Percentiles rank a stretch among this genome's conserved stretches.
These are phyloP conservation scores for Siniperca knerii DNA, from an alignment of 2,113 vertebrate species.

Conservation along the genomic window DNA sequence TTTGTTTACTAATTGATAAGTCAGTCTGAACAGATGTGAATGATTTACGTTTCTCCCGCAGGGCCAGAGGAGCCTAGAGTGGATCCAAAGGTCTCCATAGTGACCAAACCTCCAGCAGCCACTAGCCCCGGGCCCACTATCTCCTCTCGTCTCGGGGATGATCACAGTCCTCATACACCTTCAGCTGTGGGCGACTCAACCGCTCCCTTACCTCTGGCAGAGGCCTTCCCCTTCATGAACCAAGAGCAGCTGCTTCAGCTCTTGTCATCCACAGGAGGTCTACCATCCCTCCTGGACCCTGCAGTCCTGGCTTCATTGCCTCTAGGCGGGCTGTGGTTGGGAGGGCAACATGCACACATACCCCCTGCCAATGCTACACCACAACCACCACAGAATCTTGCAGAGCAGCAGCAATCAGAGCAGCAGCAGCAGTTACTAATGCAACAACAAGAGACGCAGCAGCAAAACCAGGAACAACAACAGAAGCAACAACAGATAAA, in stretches of 20 bases:
- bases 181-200: slow-evolving; percentile 68
- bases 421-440: slow-evolving; percentile 72
- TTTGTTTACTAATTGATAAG: not conserved
- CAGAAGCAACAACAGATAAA: slow-evolving; percentile 75
- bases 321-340: slow-evolving; percentile 82
- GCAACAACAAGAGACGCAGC: slow-evolving; percentile 78
- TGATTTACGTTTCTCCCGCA: slow-evolving; percentile 33
- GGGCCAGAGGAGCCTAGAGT: slow-evolving; percentile 59
- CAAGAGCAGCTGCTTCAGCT: slow-evolving; percentile 91
- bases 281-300: slow-evolving; percentile 83
- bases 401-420: slow-evolving; percentile 78
- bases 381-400: slow-evolving; percentile 61
- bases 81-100: slow-evolving; percentile 57
- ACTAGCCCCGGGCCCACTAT: slow-evolving; percentile 75
- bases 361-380: slow-evolving; percentile 56
- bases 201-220: slow-evolving; percentile 80
- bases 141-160: slow-evolving; percentile 67
- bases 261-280: slow-evolving; percentile 82
- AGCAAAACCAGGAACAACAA: slow-evolving; percentile 78
- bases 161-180: slow-evolving; percentile 49
- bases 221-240: slow-evolving; percentile 91
- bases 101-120: slow-evolving; percentile 73
- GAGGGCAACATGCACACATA: slow-evolving; percentile 75
- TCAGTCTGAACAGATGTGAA: slow-evolving; percentile 10
- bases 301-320: slow-evolving; percentile 85